phyloP scores from a whole-genome alignment of 2,113 vertebrate species.

The Pampusana beccarii region DNA sequence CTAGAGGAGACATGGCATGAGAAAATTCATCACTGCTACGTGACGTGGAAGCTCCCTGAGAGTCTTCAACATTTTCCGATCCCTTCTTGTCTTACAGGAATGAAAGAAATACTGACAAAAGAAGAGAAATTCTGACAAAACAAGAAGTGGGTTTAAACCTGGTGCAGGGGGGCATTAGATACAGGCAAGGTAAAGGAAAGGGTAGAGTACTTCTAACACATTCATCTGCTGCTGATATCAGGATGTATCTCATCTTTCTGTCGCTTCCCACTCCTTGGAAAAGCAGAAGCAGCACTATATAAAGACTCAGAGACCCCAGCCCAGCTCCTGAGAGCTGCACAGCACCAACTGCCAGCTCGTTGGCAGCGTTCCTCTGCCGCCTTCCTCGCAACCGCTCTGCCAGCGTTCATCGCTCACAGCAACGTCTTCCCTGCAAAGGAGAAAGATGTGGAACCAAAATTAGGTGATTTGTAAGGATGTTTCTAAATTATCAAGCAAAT shows the following conservation, averaged over 20 bases:
- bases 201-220: not conserved
- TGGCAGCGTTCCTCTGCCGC: not conserved
- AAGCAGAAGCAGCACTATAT: not conserved
- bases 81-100: not conserved
- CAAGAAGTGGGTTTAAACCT: not conserved
- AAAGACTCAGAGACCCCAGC: constrained; percentile 4
- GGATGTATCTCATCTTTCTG: not conserved
- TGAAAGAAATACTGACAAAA: not conserved
- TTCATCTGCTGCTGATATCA: not conserved
- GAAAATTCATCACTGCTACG: not conserved
- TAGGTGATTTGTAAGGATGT: not conserved
- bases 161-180: not conserved
- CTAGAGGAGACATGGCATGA: not conserved
- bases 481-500: not conserved
- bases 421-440: not conserved
- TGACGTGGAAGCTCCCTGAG: not conserved
- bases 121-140: not conserved
- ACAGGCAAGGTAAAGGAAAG: not conserved
- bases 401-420: fast-evolving
- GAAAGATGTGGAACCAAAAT: not conserved
- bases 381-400: not conserved
- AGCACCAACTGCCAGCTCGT: not conserved
- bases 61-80: not conserved
- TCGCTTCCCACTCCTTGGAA: not conserved
- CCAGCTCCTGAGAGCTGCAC: not conserved